Evolutionary conservation across 2,888 invertebrate genomes (phyloP).

Genomic region (Drosophila limbata): DNA sequence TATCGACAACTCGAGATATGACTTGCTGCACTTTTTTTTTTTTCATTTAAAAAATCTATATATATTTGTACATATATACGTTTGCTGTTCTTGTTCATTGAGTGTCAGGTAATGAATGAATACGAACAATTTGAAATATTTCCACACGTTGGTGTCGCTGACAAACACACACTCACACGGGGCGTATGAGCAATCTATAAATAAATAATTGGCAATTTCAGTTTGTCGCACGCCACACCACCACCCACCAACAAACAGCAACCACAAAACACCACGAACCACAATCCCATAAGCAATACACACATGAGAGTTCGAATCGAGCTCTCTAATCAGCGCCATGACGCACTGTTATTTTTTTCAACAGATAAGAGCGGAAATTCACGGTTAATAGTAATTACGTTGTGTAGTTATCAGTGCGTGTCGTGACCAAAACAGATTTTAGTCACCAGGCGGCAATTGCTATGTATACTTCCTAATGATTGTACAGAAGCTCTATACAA

Average conservation of each 20-base stretch:
- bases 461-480: slow-evolving; percentile 6
- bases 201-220: slow-evolving; percentile 59
- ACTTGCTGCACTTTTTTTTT: slow-evolving; percentile 6
- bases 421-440: slow-evolving; percentile 39
- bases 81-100: slow-evolving; percentile 30
- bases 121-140: slow-evolving; percentile 46
- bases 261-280: background rate
- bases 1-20: slow-evolving; percentile 35
- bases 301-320: slow-evolving; percentile 1
- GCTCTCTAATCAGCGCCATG: slow-evolving; percentile 42
- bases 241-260: background rate
- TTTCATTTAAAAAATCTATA: slow-evolving; percentile 18
- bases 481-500: slow-evolving; percentile 5
- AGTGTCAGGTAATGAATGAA: slow-evolving; percentile 55
- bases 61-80: background rate
- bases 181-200: slow-evolving; percentile 69
- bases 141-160: slow-evolving; percentile 38
- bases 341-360: slow-evolving; percentile 50
- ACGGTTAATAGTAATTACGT: slow-evolving; percentile 66
- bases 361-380: slow-evolving; percentile 58
- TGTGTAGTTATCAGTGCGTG: slow-evolving; percentile 59
- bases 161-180: slow-evolving; percentile 18
- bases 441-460: slow-evolving; percentile 57
- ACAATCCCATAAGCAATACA: slow-evolving; percentile 16
- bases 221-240: slow-evolving; percentile 28